Conservation (phyloP, 2,113 vertebrate genomes). For the Boulengeromyrus knoepffleri region DNA sequence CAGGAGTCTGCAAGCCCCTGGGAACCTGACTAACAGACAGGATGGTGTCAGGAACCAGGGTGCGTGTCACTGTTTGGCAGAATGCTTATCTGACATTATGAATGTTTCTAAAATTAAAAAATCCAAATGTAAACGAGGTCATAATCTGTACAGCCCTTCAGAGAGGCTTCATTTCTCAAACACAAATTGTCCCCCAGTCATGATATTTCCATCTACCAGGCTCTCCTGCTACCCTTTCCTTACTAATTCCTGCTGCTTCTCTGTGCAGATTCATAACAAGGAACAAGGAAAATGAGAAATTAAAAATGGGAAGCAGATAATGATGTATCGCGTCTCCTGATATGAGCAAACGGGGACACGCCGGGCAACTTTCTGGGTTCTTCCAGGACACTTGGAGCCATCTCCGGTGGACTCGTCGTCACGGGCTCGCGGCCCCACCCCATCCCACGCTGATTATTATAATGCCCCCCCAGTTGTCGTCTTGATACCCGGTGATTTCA, state of each 20-base stretch:
- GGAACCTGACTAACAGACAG: background rate
- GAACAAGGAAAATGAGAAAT: constrained; percentile 6
- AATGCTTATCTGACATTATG: background rate
- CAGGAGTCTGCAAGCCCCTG: background rate
- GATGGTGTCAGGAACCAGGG: background rate
- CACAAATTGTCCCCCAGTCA: background rate
- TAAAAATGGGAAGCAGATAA: background rate
- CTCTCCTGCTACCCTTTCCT: background rate
- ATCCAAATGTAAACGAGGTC: background rate
- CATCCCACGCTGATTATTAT: background rate
- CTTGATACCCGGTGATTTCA: background rate
- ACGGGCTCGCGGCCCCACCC: background rate
- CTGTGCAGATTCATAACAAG: background rate
- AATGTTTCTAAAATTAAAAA: background rate
- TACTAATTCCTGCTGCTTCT: background rate
- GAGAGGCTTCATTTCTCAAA: background rate
- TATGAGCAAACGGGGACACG: background rate
- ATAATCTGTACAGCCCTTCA: background rate
- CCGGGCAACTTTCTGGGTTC: background rate
- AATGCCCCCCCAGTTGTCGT: background rate
- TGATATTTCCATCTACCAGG: background rate
- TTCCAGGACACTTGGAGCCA: background rate
- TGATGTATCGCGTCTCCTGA: background rate
- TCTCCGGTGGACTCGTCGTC: background rate
- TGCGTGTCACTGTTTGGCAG: background rate